A percentile compares a stretch with the other conserved stretches of the same genome.
These are phyloP conservation scores for Homarus gammarus DNA, from an alignment of 2,888 invertebrate genomes.

Conservation along the genomic window DNA sequence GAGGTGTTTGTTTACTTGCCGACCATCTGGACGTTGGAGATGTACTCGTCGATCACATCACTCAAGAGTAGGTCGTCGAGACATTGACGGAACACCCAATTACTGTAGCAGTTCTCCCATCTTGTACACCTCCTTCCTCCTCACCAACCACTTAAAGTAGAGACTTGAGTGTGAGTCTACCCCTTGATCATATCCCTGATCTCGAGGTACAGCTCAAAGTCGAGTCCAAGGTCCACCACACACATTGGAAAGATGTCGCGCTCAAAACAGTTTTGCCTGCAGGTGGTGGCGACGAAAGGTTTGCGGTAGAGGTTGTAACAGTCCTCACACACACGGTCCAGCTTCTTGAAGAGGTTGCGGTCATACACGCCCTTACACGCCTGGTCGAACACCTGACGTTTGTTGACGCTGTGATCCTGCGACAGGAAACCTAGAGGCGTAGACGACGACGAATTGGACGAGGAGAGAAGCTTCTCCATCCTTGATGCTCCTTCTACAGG, in stretches of 20 bases:
- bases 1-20: slow-evolving; percentile 50
- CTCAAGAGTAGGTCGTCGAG: slow-evolving; percentile 53
- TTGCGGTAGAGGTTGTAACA: slow-evolving; percentile 75
- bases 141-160: too few species aligned
- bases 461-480: slow-evolving; percentile 26
- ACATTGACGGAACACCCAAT: slow-evolving; percentile 65
- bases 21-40: slow-evolving; percentile 55
- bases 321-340: slow-evolving; percentile 71
- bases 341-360: slow-evolving; percentile 53
- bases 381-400: slow-evolving; percentile 40
- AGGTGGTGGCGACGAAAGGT: slow-evolving; percentile 59
- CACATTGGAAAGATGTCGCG: background rate
- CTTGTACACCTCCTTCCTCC: too few species aligned
- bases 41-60: slow-evolving; percentile 63
- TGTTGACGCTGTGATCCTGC: slow-evolving; percentile 28
- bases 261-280: slow-evolving; percentile 46
- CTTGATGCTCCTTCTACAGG: slow-evolving; percentile 3
- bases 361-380: slow-evolving; percentile 72
- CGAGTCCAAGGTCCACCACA: background rate
- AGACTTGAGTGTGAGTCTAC: background rate
- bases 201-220: background rate
- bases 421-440: background rate
- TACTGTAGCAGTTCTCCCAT: slow-evolving; percentile 57
- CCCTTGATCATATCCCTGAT: slow-evolving; percentile 10
- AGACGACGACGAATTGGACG: background rate